Percentiles rank a stretch among this genome's conserved stretches.
Conservation (phyloP, 2,888 invertebrate genomes). For the Campaea margaritaria region DNA sequence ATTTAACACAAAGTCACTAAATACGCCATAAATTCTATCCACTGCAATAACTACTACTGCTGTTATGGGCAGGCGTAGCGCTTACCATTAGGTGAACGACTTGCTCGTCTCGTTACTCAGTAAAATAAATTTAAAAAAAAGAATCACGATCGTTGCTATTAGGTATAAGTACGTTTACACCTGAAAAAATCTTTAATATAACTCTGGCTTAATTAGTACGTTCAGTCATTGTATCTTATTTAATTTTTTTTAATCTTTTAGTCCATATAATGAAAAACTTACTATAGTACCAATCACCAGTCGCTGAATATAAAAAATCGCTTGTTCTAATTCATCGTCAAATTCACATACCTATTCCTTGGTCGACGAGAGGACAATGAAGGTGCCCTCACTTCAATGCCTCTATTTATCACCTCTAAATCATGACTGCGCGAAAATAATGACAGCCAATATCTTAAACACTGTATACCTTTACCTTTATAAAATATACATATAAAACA, state of each 20-base stretch:
- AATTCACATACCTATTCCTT: slow-evolving; percentile 37
- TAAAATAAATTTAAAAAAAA: too few relatives aligned
- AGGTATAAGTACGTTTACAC: too few relatives aligned
- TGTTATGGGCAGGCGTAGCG: too few relatives aligned
- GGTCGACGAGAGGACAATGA: slow-evolving; percentile 54
- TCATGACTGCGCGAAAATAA: slow-evolving; percentile 54
- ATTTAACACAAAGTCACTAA: neutral
- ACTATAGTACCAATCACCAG: neutral
- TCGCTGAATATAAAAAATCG: slow-evolving; percentile 33
- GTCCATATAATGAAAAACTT: neutral
- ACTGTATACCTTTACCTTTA: too few relatives aligned
- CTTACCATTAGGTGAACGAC: too few relatives aligned
- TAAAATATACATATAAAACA: too few relatives aligned
- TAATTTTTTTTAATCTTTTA: neutral
- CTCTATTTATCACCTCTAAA: too few relatives aligned
- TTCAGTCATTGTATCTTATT: neutral
- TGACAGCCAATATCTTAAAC: slow-evolving; percentile 32
- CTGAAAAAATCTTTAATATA: too few relatives aligned
- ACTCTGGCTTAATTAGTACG: too few relatives aligned
- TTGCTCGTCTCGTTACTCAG: too few relatives aligned
- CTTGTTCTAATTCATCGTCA: slow-evolving; percentile 48
- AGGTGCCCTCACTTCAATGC: slow-evolving; percentile 42
- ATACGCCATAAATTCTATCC: neutral
- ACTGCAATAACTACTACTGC: too few relatives aligned
- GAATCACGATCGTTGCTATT: neutral